Evolutionary conservation across 1,140 invertebrate genomes (phyloP).

Genomic region (Homarus americanus): DNA sequence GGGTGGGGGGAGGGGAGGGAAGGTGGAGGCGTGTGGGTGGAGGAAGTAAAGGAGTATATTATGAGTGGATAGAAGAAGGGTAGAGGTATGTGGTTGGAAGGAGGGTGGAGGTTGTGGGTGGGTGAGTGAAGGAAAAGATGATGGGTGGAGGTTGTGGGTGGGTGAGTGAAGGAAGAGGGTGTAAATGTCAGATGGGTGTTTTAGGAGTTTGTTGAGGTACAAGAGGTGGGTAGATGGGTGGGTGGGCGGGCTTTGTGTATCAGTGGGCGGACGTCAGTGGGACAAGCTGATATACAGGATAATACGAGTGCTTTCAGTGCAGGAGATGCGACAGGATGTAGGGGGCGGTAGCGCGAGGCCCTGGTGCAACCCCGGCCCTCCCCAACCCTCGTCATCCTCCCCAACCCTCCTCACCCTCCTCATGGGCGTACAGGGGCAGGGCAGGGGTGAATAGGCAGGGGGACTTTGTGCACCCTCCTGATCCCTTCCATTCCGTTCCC

Average conservation of each 20-base stretch:
- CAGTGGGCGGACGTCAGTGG: background rate
- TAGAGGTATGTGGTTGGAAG: no score
- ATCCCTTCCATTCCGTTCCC: no score
- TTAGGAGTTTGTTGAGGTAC: no score
- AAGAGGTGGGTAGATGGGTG: background rate
- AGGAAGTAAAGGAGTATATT: background rate
- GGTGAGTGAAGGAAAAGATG: background rate
- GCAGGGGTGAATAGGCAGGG: no score
- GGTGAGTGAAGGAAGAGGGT: no score
- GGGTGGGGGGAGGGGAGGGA: conserved; percentile 4
- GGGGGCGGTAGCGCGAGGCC: background rate
- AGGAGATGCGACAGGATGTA: background rate
- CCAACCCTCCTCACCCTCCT: no score
- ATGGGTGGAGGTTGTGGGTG: no score
- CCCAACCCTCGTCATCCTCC: no score
- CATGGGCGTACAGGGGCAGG: no score
- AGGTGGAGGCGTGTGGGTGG: background rate
- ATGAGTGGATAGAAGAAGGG: background rate
- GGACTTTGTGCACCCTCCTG: no score
- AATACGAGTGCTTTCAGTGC: background rate
- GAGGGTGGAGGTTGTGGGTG: background rate
- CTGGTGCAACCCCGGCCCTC: no score
- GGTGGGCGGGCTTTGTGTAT: background rate
- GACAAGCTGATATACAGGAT: conserved; percentile 8
- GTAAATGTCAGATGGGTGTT: no score